phyloP scores from a whole-genome alignment of 2,888 invertebrate genomes.

The Hypselothyrea guttata region DNA sequence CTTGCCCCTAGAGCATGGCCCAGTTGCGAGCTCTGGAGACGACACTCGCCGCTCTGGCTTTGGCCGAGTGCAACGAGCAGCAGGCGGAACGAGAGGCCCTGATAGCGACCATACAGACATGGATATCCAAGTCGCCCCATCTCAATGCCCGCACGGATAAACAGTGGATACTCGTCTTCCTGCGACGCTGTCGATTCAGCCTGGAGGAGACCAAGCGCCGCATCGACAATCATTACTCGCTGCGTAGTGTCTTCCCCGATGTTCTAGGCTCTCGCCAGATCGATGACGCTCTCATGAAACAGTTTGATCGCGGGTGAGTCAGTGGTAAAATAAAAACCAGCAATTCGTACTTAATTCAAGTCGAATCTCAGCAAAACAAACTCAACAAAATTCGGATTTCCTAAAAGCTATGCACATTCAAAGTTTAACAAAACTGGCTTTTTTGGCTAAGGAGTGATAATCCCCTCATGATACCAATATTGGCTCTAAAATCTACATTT shows the following conservation, averaged over 20 bases:
- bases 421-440: too few species aligned
- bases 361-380: too few species aligned
- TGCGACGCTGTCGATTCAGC: slow-evolving; percentile 69
- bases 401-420: too few species aligned
- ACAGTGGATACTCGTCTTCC: slow-evolving; percentile 62
- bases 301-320: slow-evolving; percentile 69
- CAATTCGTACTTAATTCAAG: too few species aligned
- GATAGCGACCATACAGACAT: slow-evolving; percentile 52
- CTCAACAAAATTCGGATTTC: too few species aligned
- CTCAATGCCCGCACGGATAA: slow-evolving; percentile 60
- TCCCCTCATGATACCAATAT: too few species aligned
- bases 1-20: slow-evolving; percentile 45
- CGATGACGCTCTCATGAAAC: slow-evolving; percentile 53
- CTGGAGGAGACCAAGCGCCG: slow-evolving; percentile 72
- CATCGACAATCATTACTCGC: slow-evolving; percentile 68
- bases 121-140: slow-evolving; percentile 69
- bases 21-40: slow-evolving; percentile 44
- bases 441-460: too few species aligned
- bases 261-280: slow-evolving; percentile 63
- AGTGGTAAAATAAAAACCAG: too few species aligned
- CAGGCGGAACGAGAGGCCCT: slow-evolving; percentile 33
- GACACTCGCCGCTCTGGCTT: slow-evolving; percentile 55
- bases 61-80: slow-evolving; percentile 68
- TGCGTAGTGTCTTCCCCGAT: slow-evolving; percentile 68
- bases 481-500: too few species aligned